Evolutionary conservation across 2,797 vertebrate genomes (phyloP).

Genomic region (Neomorphus geoffroyi): DNA sequence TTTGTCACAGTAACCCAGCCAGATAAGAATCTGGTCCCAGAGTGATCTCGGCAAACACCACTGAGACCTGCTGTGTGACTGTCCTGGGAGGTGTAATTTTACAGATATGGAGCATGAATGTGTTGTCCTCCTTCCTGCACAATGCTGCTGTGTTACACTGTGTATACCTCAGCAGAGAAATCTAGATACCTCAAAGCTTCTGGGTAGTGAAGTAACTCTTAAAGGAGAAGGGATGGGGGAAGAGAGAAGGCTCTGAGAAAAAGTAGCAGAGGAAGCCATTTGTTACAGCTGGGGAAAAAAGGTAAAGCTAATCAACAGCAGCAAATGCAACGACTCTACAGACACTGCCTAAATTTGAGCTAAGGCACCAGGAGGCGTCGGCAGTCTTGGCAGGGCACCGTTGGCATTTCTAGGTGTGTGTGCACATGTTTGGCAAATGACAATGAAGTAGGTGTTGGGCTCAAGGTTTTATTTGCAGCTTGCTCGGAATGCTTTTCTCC

Average conservation of each 20-base stretch:
- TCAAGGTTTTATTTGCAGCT: not conserved
- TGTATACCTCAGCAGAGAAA: not conserved
- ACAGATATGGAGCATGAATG: not conserved
- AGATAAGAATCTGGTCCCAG: not conserved
- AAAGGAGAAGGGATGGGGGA: not conserved
- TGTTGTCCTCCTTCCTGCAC: not conserved
- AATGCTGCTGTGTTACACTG: not conserved
- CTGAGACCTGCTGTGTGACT: not conserved
- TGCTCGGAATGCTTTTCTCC: not conserved
- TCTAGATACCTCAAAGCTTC: not conserved
- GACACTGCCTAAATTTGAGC: not conserved
- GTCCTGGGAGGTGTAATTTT: not conserved
- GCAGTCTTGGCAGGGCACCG: not conserved
- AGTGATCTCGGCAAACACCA: not conserved
- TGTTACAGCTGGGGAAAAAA: not conserved
- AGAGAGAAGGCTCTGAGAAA: not conserved
- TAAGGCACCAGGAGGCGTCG: not conserved
- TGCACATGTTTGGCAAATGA: not conserved
- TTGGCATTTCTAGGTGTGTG: not conserved
- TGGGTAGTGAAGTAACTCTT: not conserved
- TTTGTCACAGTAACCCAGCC: not conserved
- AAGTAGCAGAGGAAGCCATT: not conserved
- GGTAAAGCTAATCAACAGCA: not conserved
- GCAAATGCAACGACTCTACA: not conserved
- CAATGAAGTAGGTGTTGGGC: not conserved